Base-by-base conservation (phyloP, 2,113 vertebrate genomes). In the Gambusia affinis region DNA sequence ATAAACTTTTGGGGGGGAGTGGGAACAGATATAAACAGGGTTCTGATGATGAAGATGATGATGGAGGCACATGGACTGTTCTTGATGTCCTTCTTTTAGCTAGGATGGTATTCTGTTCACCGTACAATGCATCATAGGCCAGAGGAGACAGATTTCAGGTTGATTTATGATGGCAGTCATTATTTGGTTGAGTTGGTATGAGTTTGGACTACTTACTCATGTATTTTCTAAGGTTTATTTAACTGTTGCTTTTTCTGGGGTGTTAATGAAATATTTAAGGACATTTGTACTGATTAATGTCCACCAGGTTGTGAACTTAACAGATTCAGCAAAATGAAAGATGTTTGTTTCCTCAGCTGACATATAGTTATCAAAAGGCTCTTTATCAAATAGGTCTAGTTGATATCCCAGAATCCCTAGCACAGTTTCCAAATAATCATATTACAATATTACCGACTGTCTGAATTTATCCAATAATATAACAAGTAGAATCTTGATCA, bases 1-100 rank as follows among this genome's bases (percentile, higher is more conserved):
- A 73, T 80, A 29, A 35, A 65, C 86, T 88, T 70, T 60, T 57
- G 51, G 24, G 39, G 39, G 70, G 69, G 67, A 67, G 85, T 66
- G 79, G 87, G 79, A 84, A 91, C 90, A 91, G 91, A 90, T 79
- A 92, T 91, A 91, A 87, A 91, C 65, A 84, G 67, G 82, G 81
- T 76, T 88, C 66, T 88, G 88, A 90, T 85, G 89, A 75, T 72
- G 88, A 70, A 54, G 87, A 83, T 75, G 88, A 89, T 75, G 89
- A 87, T 83, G 87, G 81, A 85, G 85, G 88, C 79, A 88, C 80
- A 84, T 44, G 77, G 70, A 80, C 76, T 61, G 28, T 35, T 85
- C 63, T 76, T 83, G 31, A 79, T 60, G 60, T 86, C 73, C 51
- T 65, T 79, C 67, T 19, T 31, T 73, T 4, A 57, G 24, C 51